Percentiles rank a stretch among this genome's conserved stretches.
Conservation (phyloP, 2,113 vertebrate genomes). For the Mus musculus region GRCm39 chrX:83363001-83363500, state of each 20-base stretch:
- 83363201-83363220: slow-evolving; percentile 69
- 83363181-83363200: slow-evolving; percentile 77
- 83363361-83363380: slow-evolving; percentile 48
- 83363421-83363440: slow-evolving; percentile 66
- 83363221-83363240: slow-evolving; percentile 68
- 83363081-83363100: neutral
- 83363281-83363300: slow-evolving; percentile 41
- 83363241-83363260: slow-evolving; percentile 71
- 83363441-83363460: slow-evolving; percentile 78
- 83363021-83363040: slow-evolving; percentile 40
- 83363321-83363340: slow-evolving; percentile 62
- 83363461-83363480: slow-evolving; percentile 68
- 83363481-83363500: slow-evolving; percentile 75
- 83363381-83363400: slow-evolving; percentile 67
- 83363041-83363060: slow-evolving; percentile 38
- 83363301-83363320: slow-evolving; percentile 73
- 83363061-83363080: slow-evolving; percentile 49
- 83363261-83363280: slow-evolving; percentile 76
- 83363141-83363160: slow-evolving; percentile 74
- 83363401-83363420: slow-evolving; percentile 78
- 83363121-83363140: slow-evolving; percentile 79
- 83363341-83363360: slow-evolving; percentile 71
- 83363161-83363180: slow-evolving; percentile 77
- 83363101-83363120: slow-evolving; percentile 57
- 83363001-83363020: slow-evolving; percentile 52